Evolutionary conservation across 2,113 vertebrate species (phyloP), one percentile per base, ranked within the genome.

Genomic region (Meriones unguiculatus): DNA sequence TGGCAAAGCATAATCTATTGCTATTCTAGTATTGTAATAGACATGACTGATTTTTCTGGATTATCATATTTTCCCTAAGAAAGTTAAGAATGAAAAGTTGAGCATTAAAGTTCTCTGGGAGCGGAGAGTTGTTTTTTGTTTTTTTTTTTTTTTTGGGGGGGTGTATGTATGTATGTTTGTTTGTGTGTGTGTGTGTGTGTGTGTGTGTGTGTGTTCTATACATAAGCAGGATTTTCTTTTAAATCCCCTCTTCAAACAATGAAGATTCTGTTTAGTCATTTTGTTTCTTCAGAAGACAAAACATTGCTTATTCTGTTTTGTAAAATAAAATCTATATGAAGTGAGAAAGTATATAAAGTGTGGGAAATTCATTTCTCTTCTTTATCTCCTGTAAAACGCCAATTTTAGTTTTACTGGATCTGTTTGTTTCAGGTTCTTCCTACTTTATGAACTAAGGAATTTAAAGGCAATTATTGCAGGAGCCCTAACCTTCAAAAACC

Each of bases 381-480:
- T 93, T 95, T 70, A 81, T 65, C 75, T 91, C 59, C 41, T 86
- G 87, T 87, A 75, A 70, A 93, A 72, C 1, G 52, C 84, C 90
- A 89, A 80, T 87, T 64, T 93, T 54, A 77, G 57, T 88, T 94
- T 77, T 93, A 59, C 87, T 90, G 41, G 57, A 54, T 46, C 76
- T 87, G 9, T 87, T 82, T 67, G 38, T 87, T 84, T 94, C 84
- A 35, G 76, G 54, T 57, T 73, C 65, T 72, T 30, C 94, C 67
- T 73, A 90, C 67, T 77, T 96, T 93, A 78, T 92, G 76, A 90
- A 38, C 54, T 62, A 96, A 46, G 72, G 67, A 59, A 20, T 88
- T 93, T 90, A 70, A 95, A 81, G 25, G 52, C 18, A 85, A 92
- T 25, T 84, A 17, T 75, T 85, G 64, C 87, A 76, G 28, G 41